Conservation (phyloP, 2,113 vertebrate genomes). For the Dascyllus trimaculatus region DNA sequence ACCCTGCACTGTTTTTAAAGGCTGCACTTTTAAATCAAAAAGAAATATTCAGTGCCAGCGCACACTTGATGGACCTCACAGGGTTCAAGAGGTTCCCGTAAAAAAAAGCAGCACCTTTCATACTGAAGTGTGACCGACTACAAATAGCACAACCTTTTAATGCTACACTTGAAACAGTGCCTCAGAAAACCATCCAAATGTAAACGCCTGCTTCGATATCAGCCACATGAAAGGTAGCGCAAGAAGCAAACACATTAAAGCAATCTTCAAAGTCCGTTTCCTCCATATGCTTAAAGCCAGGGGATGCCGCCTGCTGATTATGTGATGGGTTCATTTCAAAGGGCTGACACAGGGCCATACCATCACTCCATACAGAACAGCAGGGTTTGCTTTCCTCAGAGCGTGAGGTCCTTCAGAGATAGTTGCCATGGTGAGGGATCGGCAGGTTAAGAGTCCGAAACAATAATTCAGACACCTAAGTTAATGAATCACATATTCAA, state of each 20-base stretch:
- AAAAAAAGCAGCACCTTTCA: background rate
- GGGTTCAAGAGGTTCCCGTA: background rate
- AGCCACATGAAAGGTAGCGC: slow-evolving; percentile 57
- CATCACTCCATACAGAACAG: slow-evolving; percentile 37
- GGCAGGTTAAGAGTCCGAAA: slow-evolving; percentile 7
- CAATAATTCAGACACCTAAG: background rate
- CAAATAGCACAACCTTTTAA: slow-evolving; percentile 38
- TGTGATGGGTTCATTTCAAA: slow-evolving; percentile 60
- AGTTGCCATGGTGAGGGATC: slow-evolving; percentile 49
- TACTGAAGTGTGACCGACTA: background rate
- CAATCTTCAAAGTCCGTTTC: slow-evolving; percentile 50
- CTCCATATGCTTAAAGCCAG: slow-evolving; percentile 39
- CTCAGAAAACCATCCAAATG: slow-evolving; percentile 55
- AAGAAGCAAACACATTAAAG: slow-evolving; percentile 51
- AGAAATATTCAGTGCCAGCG: background rate
- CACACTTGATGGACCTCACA: background rate
- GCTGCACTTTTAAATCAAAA: background rate
- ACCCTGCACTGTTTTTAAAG: background rate
- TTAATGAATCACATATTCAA: background rate
- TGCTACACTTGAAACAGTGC: slow-evolving; percentile 26
- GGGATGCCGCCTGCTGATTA: slow-evolving; percentile 49
- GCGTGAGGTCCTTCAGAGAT: slow-evolving; percentile 7
- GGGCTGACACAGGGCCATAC: slow-evolving; percentile 24
- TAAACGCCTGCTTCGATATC: slow-evolving; percentile 54
- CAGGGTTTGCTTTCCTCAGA: slow-evolving; percentile 6